Evolutionary conservation across 2,113 vertebrate species (phyloP).

Genomic region (Cryptotis parvus): DNA sequence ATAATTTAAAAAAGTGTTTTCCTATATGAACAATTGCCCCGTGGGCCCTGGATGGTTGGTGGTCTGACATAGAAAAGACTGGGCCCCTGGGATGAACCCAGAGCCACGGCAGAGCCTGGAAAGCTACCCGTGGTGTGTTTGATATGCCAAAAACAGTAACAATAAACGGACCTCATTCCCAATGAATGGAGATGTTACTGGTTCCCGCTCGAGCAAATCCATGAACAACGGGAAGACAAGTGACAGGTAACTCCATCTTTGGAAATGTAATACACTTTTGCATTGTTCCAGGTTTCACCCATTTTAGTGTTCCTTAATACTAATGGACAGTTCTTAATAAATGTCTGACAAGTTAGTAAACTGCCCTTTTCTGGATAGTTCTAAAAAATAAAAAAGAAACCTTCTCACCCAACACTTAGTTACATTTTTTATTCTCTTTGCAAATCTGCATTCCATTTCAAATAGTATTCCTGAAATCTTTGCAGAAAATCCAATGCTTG

Average conservation of each 20-base stretch:
- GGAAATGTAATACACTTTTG: neutral
- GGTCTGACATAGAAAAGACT: no score
- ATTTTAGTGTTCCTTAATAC: neutral
- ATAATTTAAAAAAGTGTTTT: constrained; percentile 39
- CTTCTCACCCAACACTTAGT: neutral
- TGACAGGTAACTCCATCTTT: neutral
- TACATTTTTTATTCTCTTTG: constrained; percentile 27
- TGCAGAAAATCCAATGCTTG: neutral
- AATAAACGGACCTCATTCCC: no score
- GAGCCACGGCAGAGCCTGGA: no score
- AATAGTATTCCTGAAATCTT: neutral
- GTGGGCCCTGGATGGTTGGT: no score
- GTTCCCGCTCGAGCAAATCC: no score
- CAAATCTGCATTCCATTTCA: constrained; percentile 29
- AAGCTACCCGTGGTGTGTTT: no score
- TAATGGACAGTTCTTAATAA: neutral
- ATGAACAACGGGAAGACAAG: no score
- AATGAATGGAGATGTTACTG: no score
- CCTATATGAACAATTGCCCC: constrained; percentile 23
- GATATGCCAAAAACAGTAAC: no score
- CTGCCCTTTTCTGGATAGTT: neutral
- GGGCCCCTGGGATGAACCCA: no score
- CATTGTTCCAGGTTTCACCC: neutral
- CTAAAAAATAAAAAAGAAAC: neutral
- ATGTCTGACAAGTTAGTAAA: neutral